Evolutionary conservation across 1,140 invertebrate species (phyloP).

Genomic region (Pentalonia nigronervosa): DNA sequence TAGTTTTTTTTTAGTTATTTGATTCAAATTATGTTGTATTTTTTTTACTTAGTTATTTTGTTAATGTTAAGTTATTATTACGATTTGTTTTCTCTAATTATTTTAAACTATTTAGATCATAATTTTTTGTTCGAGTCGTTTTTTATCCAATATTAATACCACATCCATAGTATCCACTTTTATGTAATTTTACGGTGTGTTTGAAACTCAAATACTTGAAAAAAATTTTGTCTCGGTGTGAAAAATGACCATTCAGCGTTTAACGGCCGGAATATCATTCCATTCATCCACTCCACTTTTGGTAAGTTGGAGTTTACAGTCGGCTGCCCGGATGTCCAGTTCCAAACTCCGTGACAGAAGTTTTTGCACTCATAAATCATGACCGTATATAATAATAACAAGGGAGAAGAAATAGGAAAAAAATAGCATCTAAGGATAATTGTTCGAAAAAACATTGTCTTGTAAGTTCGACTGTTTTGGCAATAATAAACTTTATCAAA

Average conservation of each 20-base stretch:
- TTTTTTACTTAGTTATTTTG: neutral
- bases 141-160: neutral
- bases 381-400: slow-evolving; percentile 27
- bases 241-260: slow-evolving; percentile 38
- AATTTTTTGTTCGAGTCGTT: neutral
- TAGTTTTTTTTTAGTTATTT: neutral
- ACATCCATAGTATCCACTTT: neutral
- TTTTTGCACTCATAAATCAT: slow-evolving; percentile 46
- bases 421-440: slow-evolving; percentile 28
- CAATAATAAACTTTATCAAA: slow-evolving; percentile 8
- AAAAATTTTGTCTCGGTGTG: slow-evolving; percentile 21
- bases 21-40: neutral
- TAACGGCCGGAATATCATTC: slow-evolving; percentile 41
- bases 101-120: neutral
- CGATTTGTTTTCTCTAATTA: neutral
- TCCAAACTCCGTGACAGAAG: slow-evolving; percentile 37
- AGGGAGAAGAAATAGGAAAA: neutral
- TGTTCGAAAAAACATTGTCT: slow-evolving; percentile 35
- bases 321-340: slow-evolving; percentile 38
- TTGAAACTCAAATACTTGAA: neutral
- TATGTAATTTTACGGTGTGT: slow-evolving; percentile 27
- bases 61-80: neutral
- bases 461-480: neutral
- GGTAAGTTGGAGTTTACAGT: slow-evolving; percentile 39
- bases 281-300: neutral